Percentiles rank a stretch among this genome's conserved stretches.
Evolutionary conservation across 2,797 vertebrate species (phyloP).

Genomic region (Sparidentex hasta): DNA sequence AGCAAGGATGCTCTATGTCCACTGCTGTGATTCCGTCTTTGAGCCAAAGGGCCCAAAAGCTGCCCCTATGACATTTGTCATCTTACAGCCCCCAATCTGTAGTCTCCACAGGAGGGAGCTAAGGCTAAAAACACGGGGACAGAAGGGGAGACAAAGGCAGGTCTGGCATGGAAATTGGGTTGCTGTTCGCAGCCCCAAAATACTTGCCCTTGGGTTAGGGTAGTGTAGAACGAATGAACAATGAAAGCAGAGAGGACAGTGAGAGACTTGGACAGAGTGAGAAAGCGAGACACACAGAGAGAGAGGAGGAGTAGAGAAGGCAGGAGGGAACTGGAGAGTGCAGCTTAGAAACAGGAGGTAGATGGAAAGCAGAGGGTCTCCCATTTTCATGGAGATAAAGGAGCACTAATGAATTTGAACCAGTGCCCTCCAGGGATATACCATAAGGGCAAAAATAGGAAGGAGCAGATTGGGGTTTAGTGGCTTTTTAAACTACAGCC

Average conservation of each 20-base stretch:
- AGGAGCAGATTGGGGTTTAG: constrained; percentile 76
- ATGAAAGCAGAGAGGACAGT: constrained; percentile 50
- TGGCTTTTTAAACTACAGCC: constrained; percentile 72
- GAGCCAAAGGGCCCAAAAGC: constrained; percentile 37
- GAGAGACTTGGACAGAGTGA: constrained; percentile 16
- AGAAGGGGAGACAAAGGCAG: constrained; percentile 73
- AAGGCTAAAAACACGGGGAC: constrained; percentile 53
- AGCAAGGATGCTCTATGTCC: not conserved
- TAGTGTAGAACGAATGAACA: constrained; percentile 57
- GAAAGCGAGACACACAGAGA: not conserved
- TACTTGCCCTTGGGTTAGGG: constrained; percentile 68
- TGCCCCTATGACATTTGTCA: constrained; percentile 67
- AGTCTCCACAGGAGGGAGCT: constrained; percentile 65
- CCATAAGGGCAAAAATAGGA: constrained; percentile 76
- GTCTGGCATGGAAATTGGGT: constrained; percentile 61
- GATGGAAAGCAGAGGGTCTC: constrained; percentile 70
- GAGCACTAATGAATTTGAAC: constrained; percentile 82
- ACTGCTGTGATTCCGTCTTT: constrained; percentile 35
- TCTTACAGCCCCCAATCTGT: constrained; percentile 73
- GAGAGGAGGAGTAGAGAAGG: constrained; percentile 3
- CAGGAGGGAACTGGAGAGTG: constrained; percentile 53
- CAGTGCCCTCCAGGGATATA: constrained; percentile 74
- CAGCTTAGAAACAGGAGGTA: constrained; percentile 74
- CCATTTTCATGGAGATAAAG: constrained; percentile 82
- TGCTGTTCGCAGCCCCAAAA: constrained; percentile 42